phyloP scores from a whole-genome alignment of 2,888 invertebrate genomes.

The Deilephila porcellus region DNA sequence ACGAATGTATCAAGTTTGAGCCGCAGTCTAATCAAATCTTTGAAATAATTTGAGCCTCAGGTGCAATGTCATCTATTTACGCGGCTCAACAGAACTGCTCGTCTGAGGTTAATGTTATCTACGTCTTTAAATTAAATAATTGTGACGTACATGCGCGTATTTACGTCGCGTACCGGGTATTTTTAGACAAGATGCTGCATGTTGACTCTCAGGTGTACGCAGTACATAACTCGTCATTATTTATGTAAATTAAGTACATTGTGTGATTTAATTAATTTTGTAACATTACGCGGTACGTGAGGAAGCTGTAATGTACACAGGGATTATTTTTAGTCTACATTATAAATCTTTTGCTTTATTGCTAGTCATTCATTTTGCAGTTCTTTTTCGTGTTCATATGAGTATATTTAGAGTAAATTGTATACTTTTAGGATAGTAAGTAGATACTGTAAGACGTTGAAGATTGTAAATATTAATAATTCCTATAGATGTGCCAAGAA shows the following conservation, averaged over 20 bases:
- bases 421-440: too few relatives aligned
- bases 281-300: neutral
- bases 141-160: constrained; percentile 18
- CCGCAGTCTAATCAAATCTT: neutral
- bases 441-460: too few relatives aligned
- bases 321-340: too few relatives aligned
- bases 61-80: neutral
- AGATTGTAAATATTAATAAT: too few relatives aligned
- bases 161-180: constrained; percentile 6
- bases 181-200: constrained; percentile 8
- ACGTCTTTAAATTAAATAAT: constrained; percentile 20
- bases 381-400: too few relatives aligned
- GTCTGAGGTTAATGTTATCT: constrained; percentile 15
- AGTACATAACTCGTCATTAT: neutral
- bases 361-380: too few relatives aligned
- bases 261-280: neutral
- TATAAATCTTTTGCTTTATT: too few relatives aligned
- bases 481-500: too few relatives aligned
- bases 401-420: too few relatives aligned
- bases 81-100: neutral
- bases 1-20: neutral
- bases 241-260: neutral
- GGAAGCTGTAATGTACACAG: neutral
- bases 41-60: neutral
- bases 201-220: constrained; percentile 16